Evolutionary conservation across 2,888 invertebrate genomes (phyloP).

Genomic region (Phengaris arion): DNA sequence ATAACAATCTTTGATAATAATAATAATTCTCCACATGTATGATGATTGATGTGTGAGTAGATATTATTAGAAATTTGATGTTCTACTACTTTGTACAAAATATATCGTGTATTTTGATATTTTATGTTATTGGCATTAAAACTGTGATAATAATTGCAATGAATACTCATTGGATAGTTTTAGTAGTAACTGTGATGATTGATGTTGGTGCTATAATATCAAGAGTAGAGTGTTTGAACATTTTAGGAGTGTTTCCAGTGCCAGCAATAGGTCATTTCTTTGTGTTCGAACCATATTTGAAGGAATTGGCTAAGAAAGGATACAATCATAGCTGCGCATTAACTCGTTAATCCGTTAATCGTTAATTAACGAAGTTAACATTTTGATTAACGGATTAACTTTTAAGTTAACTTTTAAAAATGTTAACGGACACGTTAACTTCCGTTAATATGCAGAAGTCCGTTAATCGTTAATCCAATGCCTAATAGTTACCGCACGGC

Average conservation of each 20-base stretch:
- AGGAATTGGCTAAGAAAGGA: constrained; percentile 79
- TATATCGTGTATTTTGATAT: constrained; percentile 14
- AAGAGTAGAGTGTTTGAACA: constrained; percentile 55
- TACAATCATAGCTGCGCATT: too few species aligned
- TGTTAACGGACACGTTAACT: too few species aligned
- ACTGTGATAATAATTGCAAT: constrained; percentile 27
- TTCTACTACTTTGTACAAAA: background rate
- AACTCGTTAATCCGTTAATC: too few species aligned
- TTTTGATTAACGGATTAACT: too few species aligned
- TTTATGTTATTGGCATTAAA: background rate
- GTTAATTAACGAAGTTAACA: too few species aligned
- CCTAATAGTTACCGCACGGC: too few species aligned
- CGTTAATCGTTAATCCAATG: too few species aligned
- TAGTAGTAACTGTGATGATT: constrained; percentile 27
- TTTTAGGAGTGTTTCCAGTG: constrained; percentile 82
- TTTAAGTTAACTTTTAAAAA: too few species aligned
- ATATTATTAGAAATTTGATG: background rate
- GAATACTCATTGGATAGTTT: background rate
- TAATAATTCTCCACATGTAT: background rate
- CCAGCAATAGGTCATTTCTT: constrained; percentile 85
- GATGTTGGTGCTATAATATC: constrained; percentile 16
- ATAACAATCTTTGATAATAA: too few species aligned
- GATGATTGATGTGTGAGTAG: background rate
- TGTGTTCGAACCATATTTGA: constrained; percentile 80
- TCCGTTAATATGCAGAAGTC: too few species aligned